phyloP scores from a whole-genome alignment of 37 sponge, comb jelly and placozoan genomes.

The Amphimedon queenslandica region DNA sequence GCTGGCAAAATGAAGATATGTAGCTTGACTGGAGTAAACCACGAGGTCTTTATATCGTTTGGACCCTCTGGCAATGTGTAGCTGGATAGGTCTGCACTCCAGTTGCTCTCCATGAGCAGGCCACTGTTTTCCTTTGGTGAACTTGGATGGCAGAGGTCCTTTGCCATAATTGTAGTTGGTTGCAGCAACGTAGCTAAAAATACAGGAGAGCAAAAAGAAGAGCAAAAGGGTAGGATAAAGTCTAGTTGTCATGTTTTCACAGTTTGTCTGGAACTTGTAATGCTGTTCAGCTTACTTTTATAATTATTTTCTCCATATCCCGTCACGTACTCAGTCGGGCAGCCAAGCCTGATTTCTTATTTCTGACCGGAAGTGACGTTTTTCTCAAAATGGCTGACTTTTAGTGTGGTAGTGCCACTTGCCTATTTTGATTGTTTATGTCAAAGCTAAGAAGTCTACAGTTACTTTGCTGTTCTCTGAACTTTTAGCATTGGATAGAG shows the following conservation, averaged over 20 bases:
- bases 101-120: slow-evolving; percentile 57
- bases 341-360: too few relatives aligned
- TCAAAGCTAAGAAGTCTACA: too few relatives aligned
- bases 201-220: not conserved
- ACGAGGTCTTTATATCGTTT: slow-evolving; percentile 39
- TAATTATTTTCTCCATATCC: too few relatives aligned
- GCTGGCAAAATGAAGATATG: slow-evolving; percentile 23
- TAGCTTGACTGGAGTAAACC: slow-evolving; percentile 20
- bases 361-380: too few relatives aligned
- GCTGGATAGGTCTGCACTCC: slow-evolving; percentile 69
- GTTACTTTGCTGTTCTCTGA: too few relatives aligned
- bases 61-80: slow-evolving; percentile 60
- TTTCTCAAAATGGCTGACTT: too few relatives aligned
- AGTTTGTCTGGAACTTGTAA: not conserved
- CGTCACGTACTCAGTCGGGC: too few relatives aligned
- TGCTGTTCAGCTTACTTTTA: not conserved
- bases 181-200: not conserved
- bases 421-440: too few relatives aligned
- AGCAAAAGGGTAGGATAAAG: not conserved
- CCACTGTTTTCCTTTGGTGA: slow-evolving; percentile 33
- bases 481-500: too few relatives aligned
- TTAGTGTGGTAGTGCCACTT: too few relatives aligned
- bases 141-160: slow-evolving; percentile 35
- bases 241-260: not conserved
- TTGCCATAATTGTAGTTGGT: not conserved